Evolutionary conservation across 2,888 invertebrate species (phyloP).

Genomic region (Sinohyriopsis cumingii): DNA sequence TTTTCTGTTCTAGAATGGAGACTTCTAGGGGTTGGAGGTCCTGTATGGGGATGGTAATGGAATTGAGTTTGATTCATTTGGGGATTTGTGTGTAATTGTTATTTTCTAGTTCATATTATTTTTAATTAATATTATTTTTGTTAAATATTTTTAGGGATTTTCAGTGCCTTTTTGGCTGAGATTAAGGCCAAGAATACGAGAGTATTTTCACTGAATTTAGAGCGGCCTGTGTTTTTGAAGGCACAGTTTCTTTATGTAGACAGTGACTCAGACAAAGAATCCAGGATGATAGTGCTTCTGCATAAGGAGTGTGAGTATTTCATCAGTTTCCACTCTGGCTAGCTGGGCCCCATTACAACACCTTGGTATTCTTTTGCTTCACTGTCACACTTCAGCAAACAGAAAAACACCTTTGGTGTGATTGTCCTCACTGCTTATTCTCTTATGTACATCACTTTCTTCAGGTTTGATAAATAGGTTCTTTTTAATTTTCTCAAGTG

Average conservation of each 20-base stretch:
- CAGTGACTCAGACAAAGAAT: conserved; percentile 48
- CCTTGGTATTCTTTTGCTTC: too few relatives aligned
- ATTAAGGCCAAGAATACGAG: conserved; percentile 53
- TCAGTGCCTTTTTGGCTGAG: conserved; percentile 63
- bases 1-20: too few relatives aligned
- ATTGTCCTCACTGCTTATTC: too few relatives aligned
- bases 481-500: too few relatives aligned
- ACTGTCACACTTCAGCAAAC: too few relatives aligned
- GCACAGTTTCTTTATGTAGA: conserved; percentile 65
- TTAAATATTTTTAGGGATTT: conserved; percentile 45
- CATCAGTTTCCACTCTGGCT: neutral
- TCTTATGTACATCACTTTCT: too few relatives aligned
- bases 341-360: too few relatives aligned
- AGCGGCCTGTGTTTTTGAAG: conserved; percentile 58
- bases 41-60: too few relatives aligned
- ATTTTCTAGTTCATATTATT: neutral
- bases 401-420: too few relatives aligned
- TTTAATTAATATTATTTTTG: neutral
- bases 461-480: too few relatives aligned
- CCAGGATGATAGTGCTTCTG: conserved; percentile 62
- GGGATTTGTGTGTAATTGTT: neutral
- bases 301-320: conserved; percentile 64
- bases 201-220: conserved; percentile 66
- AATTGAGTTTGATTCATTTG: too few relatives aligned
- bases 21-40: too few relatives aligned